phyloP scores from a whole-genome alignment of 2,888 invertebrate species.

The Chouioia cunea region DNA sequence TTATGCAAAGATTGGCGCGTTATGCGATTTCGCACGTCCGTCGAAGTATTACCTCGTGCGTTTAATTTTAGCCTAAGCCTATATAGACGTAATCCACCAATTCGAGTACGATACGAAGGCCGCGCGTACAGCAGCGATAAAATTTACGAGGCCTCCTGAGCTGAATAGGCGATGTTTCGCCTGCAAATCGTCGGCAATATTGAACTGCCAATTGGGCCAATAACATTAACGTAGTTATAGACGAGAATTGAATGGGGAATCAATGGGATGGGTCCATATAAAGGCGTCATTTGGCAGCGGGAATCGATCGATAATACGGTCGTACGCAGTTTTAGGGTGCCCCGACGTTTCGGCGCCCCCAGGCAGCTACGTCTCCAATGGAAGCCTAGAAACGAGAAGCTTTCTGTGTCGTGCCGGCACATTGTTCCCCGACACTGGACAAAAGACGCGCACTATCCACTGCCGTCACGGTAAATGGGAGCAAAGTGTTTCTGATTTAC shows the following conservation, averaged over 20 bases:
- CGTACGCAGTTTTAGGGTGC: slow-evolving; percentile 77
- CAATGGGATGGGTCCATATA: neutral
- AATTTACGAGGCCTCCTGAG: too few species aligned
- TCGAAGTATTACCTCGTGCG: neutral
- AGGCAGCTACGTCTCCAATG: slow-evolving; percentile 78
- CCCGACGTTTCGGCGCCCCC: slow-evolving; percentile 75
- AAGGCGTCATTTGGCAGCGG: neutral
- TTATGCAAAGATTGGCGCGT: neutral
- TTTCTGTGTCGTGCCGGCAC: slow-evolving; percentile 79
- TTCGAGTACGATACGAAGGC: too few species aligned
- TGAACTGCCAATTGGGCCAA: neutral
- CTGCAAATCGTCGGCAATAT: neutral
- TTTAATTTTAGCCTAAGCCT: slow-evolving; percentile 26
- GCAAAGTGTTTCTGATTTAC: slow-evolving; percentile 69
- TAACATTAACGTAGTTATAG: slow-evolving; percentile 9
- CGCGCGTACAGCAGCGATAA: neutral
- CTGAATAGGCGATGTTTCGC: too few species aligned
- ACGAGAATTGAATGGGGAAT: slow-evolving; percentile 5
- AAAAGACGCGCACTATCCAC: slow-evolving; percentile 74
- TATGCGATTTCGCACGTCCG: neutral
- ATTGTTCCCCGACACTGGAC: slow-evolving; percentile 78
- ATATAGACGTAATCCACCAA: neutral
- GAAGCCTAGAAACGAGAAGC: slow-evolving; percentile 76
- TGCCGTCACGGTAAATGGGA: slow-evolving; percentile 80
- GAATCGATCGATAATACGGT: slow-evolving; percentile 27